These are phyloP conservation scores for Aix galericulata DNA, from an alignment of 2,113 vertebrate genomes.

Conservation along the genomic window DNA sequence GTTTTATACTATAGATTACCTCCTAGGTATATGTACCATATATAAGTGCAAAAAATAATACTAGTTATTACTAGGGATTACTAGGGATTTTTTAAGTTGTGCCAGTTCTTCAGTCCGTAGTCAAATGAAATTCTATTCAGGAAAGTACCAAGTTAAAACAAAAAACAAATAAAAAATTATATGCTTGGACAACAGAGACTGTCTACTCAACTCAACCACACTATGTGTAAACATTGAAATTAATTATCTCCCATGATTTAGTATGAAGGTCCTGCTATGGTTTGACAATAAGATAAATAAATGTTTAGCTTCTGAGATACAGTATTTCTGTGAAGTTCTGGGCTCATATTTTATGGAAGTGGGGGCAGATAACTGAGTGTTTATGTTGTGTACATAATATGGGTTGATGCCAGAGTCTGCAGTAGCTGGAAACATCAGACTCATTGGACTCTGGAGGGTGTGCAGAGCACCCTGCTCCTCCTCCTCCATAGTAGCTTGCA, in stretches of 20 bases:
- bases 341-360: neutral
- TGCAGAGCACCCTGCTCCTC: rapidly evolving
- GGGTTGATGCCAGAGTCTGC: neutral
- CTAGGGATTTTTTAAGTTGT: neutral
- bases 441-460: neutral
- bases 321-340: neutral
- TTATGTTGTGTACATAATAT: neutral
- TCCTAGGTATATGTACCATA: neutral
- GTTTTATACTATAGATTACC: neutral
- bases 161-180: neutral
- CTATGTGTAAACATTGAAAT: neutral
- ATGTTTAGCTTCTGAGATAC: neutral
- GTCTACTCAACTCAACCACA: neutral
- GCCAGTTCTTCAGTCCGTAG: neutral
- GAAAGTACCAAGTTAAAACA: neutral
- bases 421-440: neutral
- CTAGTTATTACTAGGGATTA: neutral
- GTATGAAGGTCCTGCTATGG: neutral
- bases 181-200: neutral
- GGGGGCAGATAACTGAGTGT: neutral
- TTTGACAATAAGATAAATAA: neutral
- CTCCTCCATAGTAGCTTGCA: neutral
- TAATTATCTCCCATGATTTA: neutral
- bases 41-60: neutral
- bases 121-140: neutral